Evolutionary conservation across 92 coral and sea anemone species (phyloP).

Genomic region (Paramuricea clavata): DNA sequence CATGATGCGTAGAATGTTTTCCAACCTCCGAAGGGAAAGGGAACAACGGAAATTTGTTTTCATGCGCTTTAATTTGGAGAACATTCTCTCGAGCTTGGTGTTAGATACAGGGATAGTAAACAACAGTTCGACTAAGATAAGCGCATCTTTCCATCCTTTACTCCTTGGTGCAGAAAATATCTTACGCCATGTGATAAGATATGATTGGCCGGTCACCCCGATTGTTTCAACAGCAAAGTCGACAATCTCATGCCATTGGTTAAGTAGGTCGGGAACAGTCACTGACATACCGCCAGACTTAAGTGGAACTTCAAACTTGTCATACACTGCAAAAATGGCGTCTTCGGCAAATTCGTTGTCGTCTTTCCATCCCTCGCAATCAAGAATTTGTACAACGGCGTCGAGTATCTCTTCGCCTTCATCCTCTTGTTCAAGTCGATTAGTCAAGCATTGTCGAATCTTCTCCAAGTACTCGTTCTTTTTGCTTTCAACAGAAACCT

Average conservation of each 20-base stretch:
- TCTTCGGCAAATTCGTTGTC: too few species aligned
- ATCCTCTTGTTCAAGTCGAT: too few species aligned
- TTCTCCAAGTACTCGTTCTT: too few species aligned
- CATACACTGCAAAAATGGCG: too few species aligned
- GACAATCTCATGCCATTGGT: slow-evolving; percentile 75
- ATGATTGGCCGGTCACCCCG: slow-evolving; percentile 34
- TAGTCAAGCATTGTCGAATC: too few species aligned
- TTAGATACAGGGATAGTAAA: slow-evolving; percentile 81
- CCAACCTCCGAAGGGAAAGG: slow-evolving; percentile 66
- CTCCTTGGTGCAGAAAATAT: slow-evolving; percentile 67
- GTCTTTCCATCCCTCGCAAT: too few species aligned
- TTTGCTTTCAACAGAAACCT: too few species aligned
- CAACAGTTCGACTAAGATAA: slow-evolving; percentile 74
- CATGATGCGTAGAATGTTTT: slow-evolving; percentile 62
- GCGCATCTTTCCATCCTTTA: slow-evolving; percentile 70
- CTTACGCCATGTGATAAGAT: slow-evolving; percentile 32
- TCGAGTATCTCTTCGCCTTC: too few species aligned
- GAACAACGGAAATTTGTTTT: slow-evolving; percentile 76
- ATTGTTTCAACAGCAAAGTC: slow-evolving; percentile 43
- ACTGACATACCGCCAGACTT: too few species aligned
- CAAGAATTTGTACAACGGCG: too few species aligned
- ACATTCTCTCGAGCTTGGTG: slow-evolving; percentile 83
- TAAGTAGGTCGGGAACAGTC: slow-evolving; percentile 64
- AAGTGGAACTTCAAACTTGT: too few species aligned
- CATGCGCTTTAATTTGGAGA: slow-evolving; percentile 73